These are phyloP conservation scores for Brevimyrus niger DNA, from an alignment of 2,113 vertebrate species.

Conservation along the genomic window DNA sequence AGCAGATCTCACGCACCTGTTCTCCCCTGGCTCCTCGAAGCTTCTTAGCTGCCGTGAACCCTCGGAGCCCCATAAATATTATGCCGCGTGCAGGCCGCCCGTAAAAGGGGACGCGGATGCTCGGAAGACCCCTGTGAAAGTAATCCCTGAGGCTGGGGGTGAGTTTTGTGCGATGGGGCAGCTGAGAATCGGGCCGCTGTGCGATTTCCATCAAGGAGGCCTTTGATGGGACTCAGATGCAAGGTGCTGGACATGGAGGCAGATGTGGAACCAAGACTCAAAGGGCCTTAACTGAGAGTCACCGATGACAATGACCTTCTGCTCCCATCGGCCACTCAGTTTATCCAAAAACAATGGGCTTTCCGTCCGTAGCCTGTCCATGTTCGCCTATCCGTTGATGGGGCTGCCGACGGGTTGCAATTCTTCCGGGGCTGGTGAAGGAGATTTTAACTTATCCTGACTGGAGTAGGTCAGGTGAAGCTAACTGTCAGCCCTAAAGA, in stretches of 20 bases:
- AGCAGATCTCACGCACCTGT: slow-evolving; percentile 11
- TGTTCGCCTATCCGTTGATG: not conserved
- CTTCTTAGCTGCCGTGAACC: not conserved
- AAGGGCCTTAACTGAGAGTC: slow-evolving; percentile 4
- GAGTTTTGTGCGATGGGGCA: not conserved
- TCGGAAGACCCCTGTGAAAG: not conserved
- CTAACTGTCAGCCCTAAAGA: slow-evolving; percentile 26
- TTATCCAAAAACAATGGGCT: slow-evolving; percentile 9
- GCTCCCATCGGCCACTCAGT: slow-evolving; percentile 3
- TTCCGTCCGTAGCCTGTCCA: not conserved
- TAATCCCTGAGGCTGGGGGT: not conserved
- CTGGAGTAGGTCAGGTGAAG: slow-evolving; percentile 33
- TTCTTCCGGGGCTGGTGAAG: not conserved
- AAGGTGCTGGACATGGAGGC: not conserved
- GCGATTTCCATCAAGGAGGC: not conserved
- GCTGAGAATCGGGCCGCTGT: not conserved
- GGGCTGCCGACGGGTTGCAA: not conserved
- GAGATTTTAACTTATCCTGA: slow-evolving; percentile 25
- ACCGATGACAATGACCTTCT: slow-evolving; percentile 10
- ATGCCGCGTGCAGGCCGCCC: not conserved
- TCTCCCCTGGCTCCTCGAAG: not conserved
- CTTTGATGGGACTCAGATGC: not conserved
- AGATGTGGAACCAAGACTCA: not conserved
- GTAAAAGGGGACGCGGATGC: not conserved
- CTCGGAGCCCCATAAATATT: slow-evolving; percentile 14